Evolutionary conservation across 2,888 invertebrate species (phyloP).

Genomic region (Athrips mouffetella): DNA sequence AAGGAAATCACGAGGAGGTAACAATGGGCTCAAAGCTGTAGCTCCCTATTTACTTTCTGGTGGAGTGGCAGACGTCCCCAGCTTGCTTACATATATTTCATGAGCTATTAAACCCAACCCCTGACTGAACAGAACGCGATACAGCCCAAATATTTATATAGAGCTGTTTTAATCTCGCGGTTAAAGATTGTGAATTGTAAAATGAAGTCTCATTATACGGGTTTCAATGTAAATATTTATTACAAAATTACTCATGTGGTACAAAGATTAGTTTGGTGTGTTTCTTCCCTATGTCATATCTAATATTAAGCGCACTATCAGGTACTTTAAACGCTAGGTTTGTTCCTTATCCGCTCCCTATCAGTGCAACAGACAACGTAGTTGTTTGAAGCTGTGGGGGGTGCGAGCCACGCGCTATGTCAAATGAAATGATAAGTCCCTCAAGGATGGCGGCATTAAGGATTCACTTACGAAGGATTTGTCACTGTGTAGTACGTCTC

Average conservation of each 20-base stretch:
- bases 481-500: slow-evolving; percentile 20
- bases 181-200: background rate
- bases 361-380: slow-evolving; percentile 13
- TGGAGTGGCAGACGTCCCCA: slow-evolving; percentile 57
- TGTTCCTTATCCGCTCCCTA: background rate
- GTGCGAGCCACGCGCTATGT: background rate
- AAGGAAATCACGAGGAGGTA: slow-evolving; percentile 56
- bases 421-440: slow-evolving; percentile 39
- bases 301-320: too few species aligned
- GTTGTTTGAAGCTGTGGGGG: background rate
- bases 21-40: slow-evolving; percentile 57
- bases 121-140: slow-evolving; percentile 36
- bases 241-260: too few species aligned
- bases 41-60: slow-evolving; percentile 51
- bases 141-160: background rate
- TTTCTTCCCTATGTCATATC: too few species aligned
- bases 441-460: slow-evolving; percentile 38
- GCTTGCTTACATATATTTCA: slow-evolving; percentile 76
- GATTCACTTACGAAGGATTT: slow-evolving; percentile 50
- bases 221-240: too few species aligned
- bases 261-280: too few species aligned
- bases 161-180: background rate
- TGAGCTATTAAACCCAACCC: slow-evolving; percentile 74
- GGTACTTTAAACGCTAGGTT: too few species aligned
- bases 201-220: too few species aligned